Evolutionary conservation across 92 coral and sea anemone genomes (phyloP), one percentile per base, ranked within the genome.

Genomic region (Paragorgia papillata): DNA sequence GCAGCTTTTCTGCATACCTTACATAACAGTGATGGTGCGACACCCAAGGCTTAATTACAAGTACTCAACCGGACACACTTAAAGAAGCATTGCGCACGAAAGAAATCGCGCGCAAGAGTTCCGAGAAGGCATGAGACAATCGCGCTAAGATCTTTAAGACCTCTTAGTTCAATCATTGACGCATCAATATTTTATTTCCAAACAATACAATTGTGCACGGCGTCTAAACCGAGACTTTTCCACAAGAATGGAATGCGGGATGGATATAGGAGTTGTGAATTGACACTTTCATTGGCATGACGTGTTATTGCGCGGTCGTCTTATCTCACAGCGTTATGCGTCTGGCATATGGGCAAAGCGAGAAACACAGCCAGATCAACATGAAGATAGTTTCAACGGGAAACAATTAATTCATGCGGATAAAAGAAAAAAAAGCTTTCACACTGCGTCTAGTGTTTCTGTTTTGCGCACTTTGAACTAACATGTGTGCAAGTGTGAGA

Each of bases 241-340:
- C n/a, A n/a, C n/a, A 2, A 44, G 37, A 27, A 7, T 48, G 41
- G 75, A 29, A 68, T 49, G 59, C 40, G 58, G 34, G 14, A 40
- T 19, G 40, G 24, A 48, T 44, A 9, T 68, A 57, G 12, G 1
- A 7, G 21, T 9, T 18, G 35, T 25, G 39, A 13, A 31, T 18
- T 67, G 74, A 67, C 74, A 44, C 58, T 68, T 68, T 68, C 59
- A 48, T 68, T 44, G 75, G 53, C n/a, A 15, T 15, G 53, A 46
- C 14, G 53, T 15, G 15, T 21, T 6, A 37, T 15, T 43, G 6
- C 29, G 18, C 32, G 28, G 48, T 68, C 26, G 50, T 48, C 75
- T 68, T 44, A 68, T 68, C 75, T 68, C 75, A 59, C 58, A 15
- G 14, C 39, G 22, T 26, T 12, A 27, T 24, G 40, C 40, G 58